A percentile compares a stretch with the other conserved stretches of the same genome.
phyloP scores from a whole-genome alignment of 2,113 vertebrate genomes.

The Petrocephalus zakoni region DNA sequence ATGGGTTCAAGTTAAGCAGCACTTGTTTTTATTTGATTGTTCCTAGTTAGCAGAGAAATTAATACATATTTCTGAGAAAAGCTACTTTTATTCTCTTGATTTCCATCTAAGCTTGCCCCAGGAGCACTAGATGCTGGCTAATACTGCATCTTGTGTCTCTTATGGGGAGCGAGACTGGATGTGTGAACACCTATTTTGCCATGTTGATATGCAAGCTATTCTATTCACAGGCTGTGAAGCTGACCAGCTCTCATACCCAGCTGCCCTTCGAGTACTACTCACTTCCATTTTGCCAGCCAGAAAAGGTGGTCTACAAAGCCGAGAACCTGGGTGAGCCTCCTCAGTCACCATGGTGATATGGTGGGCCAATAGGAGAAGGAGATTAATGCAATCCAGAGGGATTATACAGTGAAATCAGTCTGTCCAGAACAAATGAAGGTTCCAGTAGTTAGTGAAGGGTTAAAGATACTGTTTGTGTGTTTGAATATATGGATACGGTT shows the following conservation, averaged over 20 bases:
- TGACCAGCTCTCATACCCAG: slow-evolving; percentile 94
- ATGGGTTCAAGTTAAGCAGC: neutral
- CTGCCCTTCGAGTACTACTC: slow-evolving; percentile 96
- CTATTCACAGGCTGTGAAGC: slow-evolving; percentile 82
- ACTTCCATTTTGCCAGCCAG: slow-evolving; percentile 84
- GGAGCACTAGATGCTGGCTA: neutral
- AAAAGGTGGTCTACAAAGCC: slow-evolving; percentile 77
- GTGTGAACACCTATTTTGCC: neutral
- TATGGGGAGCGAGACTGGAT: neutral
- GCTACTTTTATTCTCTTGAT: neutral
- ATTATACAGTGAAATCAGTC: neutral
- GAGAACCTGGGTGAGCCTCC: slow-evolving; percentile 83
- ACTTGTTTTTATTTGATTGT: neutral
- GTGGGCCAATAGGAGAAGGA: neutral
- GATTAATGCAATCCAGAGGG: neutral
- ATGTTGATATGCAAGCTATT: neutral
- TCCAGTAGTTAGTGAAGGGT: neutral
- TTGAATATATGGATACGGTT: neutral
- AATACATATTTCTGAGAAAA: neutral
- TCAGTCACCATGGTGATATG: neutral
- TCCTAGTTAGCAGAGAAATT: neutral
- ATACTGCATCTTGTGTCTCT: neutral
- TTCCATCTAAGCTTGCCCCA: neutral
- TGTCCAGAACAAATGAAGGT: neutral
- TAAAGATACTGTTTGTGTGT: neutral